These are phyloP conservation scores for Oscarella lobularis DNA, from an alignment of 37 sponge, comb jelly and placozoan genomes.

Conservation along the genomic window DNA sequence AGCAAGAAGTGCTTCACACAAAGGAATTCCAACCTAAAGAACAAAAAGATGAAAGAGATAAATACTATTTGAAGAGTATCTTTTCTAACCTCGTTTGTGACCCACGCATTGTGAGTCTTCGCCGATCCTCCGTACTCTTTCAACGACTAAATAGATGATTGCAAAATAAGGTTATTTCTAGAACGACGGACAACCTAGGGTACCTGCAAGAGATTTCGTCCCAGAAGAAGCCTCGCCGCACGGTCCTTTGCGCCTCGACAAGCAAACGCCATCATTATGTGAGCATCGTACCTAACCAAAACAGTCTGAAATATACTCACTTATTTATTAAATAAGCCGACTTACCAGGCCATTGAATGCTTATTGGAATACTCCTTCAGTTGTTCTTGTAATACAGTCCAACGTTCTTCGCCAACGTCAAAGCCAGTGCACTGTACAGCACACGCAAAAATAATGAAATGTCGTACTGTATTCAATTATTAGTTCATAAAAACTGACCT, in stretches of 20 bases:
- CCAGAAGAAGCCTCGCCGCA: background rate
- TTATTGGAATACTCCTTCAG: background rate
- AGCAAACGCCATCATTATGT: background rate
- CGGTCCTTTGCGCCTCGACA: background rate
- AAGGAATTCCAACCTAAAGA: constrained; percentile 59
- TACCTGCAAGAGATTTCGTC: background rate
- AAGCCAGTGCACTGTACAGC: background rate
- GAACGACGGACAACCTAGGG: background rate
- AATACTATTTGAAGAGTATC: no score
- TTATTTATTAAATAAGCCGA: no score
- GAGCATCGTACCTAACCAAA: background rate
- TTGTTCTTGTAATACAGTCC: background rate
- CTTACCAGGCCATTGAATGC: background rate
- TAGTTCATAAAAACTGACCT: background rate
- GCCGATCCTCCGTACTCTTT: background rate
- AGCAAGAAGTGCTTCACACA: constrained; percentile 62
- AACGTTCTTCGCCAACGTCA: background rate
- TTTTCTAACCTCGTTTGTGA: background rate
- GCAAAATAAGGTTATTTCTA: no score
- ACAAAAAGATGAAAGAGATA: no score
- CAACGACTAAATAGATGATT: background rate
- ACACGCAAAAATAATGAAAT: background rate
- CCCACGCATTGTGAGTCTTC: background rate
- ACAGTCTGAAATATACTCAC: no score
- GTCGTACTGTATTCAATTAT: background rate